A percentile compares a stretch with the other conserved stretches of the same genome.
phyloP scores from a whole-genome alignment of 1,140 invertebrate genomes.

The Eueides isabella region DNA sequence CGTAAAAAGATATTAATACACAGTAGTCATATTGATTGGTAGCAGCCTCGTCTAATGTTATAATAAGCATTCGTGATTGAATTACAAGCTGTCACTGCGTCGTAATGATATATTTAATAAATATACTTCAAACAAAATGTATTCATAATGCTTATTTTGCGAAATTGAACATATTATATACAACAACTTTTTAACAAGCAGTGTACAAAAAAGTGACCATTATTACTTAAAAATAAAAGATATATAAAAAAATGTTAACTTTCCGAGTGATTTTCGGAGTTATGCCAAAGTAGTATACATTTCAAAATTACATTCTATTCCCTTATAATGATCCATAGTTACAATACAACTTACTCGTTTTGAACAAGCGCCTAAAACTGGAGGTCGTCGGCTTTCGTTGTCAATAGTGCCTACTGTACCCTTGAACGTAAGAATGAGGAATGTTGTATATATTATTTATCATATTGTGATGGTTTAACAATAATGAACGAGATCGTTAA shows the following conservation, averaged over 20 bases:
- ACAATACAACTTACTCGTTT: neutral
- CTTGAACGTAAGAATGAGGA: constrained; percentile 43
- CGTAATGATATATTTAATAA: neutral
- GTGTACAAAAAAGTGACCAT: no score
- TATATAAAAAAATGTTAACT: no score
- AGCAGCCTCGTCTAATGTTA: neutral
- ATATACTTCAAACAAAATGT: constrained; percentile 11
- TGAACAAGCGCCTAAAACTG: constrained; percentile 20
- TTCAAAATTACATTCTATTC: no score
- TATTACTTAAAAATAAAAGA: no score
- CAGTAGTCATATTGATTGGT: neutral
- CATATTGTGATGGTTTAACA: constrained; percentile 9
- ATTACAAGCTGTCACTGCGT: neutral
- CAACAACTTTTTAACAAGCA: neutral
- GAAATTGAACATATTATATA: neutral
- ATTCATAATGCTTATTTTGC: neutral
- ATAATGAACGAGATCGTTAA: neutral
- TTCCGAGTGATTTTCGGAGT: no score
- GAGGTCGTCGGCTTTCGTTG: constrained; percentile 38
- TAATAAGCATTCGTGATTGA: neutral
- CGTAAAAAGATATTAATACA: neutral
- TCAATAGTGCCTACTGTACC: constrained; percentile 33
- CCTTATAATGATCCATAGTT: no score
- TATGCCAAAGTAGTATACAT: no score
- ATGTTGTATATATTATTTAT: constrained; percentile 16